Conservation (phyloP, 2,888 invertebrate species). For the Trichopria drosophilae region DNA sequence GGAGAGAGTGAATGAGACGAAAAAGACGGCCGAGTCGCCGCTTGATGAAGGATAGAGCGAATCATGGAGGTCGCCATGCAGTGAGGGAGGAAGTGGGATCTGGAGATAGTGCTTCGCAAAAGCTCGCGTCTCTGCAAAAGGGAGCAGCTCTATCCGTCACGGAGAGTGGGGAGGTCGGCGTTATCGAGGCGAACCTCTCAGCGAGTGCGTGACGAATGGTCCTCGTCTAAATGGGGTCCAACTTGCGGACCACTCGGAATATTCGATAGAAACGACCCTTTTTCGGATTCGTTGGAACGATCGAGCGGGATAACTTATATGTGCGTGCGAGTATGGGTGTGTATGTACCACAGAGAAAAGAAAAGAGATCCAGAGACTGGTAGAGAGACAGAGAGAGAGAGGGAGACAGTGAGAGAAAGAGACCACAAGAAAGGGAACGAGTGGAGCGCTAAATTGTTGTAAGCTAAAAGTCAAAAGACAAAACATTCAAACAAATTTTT, state of each 20-base stretch:
- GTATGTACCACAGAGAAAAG: no score
- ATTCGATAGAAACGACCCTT: constrained; percentile 49
- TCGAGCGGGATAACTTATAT: no score
- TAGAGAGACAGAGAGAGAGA: no score
- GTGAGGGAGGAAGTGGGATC: constrained; percentile 41
- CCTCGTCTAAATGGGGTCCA: constrained; percentile 48
- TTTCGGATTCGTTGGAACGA: constrained; percentile 35
- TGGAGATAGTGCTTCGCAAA: constrained; percentile 41
- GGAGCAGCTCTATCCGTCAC: constrained; percentile 23
- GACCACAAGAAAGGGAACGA: no score
- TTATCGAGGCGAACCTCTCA: constrained; percentile 56
- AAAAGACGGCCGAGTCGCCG: constrained; percentile 15
- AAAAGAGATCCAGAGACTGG: no score
- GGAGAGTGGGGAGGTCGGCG: constrained; percentile 42
- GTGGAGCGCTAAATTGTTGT: no score
- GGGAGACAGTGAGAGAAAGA: no score
- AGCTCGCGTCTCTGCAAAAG: constrained; percentile 40
- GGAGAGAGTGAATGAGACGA: constrained; percentile 26
- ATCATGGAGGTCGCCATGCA: constrained; percentile 36
- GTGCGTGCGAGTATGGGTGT: no score
- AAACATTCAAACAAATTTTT: no score
- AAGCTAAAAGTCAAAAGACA: no score
- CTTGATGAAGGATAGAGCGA: no score
- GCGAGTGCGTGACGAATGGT: constrained; percentile 58
- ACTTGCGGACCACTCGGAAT: constrained; percentile 41